These are phyloP conservation scores for Drosophila mettleri DNA, from an alignment of 2,888 invertebrate genomes.

Conservation along the genomic window DNA sequence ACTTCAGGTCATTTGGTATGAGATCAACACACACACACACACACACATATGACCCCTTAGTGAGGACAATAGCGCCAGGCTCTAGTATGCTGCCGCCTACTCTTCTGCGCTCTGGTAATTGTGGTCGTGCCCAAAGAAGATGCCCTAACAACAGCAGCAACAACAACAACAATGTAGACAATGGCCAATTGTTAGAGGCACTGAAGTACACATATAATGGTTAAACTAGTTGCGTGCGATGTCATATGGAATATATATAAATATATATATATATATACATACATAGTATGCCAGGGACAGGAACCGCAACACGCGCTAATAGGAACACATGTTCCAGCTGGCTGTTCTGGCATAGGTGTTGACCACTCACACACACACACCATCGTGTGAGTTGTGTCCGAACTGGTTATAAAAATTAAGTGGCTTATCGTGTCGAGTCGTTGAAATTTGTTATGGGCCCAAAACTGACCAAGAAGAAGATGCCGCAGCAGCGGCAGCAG, in stretches of 20 bases:
- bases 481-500: neutral
- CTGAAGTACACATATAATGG: constrained; percentile 61
- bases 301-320: constrained; percentile 79
- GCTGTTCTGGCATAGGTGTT: constrained; percentile 37
- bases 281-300: constrained; percentile 36
- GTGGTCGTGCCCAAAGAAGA: constrained; percentile 54
- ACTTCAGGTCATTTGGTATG: constrained; percentile 19
- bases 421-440: constrained; percentile 71
- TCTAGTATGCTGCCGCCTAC: constrained; percentile 37
- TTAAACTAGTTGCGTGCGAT: constrained; percentile 48
- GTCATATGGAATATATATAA: constrained; percentile 6
- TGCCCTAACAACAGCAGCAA: constrained; percentile 44
- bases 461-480: constrained; percentile 34
- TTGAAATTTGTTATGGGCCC: constrained; percentile 64
- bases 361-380: too few relatives aligned
- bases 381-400: constrained; percentile 5
- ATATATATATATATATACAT: neutral
- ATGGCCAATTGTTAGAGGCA: constrained; percentile 70
- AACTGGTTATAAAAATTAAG: constrained; percentile 65
- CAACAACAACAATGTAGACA: constrained; percentile 53
- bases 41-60: constrained; percentile 52
- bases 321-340: constrained; percentile 73
- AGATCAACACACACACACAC: constrained; percentile 30
- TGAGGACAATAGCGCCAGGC: constrained; percentile 69
- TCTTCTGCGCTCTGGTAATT: constrained; percentile 55